These are phyloP conservation scores for Conus ventricosus DNA, from an alignment of 1,140 invertebrate genomes.

Conservation along the genomic window DNA sequence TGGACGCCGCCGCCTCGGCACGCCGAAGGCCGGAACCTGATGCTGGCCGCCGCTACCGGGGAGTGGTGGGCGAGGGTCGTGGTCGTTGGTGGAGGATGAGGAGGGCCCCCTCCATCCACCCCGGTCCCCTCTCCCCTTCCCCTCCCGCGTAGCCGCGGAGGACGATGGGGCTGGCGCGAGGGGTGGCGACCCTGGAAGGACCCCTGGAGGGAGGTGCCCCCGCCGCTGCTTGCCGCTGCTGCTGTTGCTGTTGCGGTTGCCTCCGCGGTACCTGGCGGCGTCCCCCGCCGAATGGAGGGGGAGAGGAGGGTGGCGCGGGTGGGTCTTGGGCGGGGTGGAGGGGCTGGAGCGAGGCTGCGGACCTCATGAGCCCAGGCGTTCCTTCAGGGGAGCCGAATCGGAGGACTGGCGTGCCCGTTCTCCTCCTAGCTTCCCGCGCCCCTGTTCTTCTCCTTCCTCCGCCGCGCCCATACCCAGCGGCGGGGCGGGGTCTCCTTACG, in stretches of 20 bases:
- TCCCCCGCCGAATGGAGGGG: background rate
- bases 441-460: background rate
- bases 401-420: constrained; percentile 12
- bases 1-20: constrained; percentile 26
- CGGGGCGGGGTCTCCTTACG: background rate
- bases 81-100: background rate
- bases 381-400: constrained; percentile 12
- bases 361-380: constrained; percentile 33
- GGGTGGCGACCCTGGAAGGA: constrained; percentile 2
- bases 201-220: background rate
- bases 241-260: background rate
- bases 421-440: background rate
- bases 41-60: background rate
- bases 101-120: background rate
- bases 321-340: constrained; percentile 21
- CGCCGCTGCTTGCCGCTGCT: no score
- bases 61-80: background rate
- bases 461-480: background rate
- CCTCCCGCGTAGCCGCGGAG: background rate
- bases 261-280: background rate
- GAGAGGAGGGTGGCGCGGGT: constrained; percentile 26
- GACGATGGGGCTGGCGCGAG: background rate
- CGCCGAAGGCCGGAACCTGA: background rate
- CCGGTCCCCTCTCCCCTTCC: background rate
- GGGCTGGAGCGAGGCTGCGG: constrained; percentile 30